Conservation (phyloP, 1,140 invertebrate genomes). For the Cyclina sinensis region DNA sequence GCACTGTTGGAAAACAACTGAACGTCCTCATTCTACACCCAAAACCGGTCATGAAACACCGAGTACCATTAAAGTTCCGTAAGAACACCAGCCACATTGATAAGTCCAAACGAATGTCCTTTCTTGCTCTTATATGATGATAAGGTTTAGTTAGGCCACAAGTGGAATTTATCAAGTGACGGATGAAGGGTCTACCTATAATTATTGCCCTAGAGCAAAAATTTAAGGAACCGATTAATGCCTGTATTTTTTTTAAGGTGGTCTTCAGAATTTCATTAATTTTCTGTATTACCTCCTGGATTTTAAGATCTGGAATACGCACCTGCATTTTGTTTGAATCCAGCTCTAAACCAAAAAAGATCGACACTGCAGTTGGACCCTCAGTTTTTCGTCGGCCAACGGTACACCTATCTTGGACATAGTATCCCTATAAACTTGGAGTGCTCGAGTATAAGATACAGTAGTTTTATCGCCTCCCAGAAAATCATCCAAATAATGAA, state of each 20-base stretch:
- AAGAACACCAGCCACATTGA: no score
- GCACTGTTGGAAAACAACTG: no score
- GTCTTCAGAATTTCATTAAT: not conserved
- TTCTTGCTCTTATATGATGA: no score
- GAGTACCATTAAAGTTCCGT: no score
- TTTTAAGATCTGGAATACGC: not conserved
- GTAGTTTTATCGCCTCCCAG: slow-evolving; percentile 29
- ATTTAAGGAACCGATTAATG: slow-evolving; percentile 69
- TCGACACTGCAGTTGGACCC: not conserved
- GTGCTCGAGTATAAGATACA: not conserved
- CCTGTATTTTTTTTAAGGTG: slow-evolving; percentile 68
- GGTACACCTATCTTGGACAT: not conserved
- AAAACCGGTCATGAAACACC: no score
- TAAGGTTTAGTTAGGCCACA: no score
- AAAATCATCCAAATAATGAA: slow-evolving; percentile 55
- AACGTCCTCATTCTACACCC: no score
- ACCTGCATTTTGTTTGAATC: slow-evolving; percentile 16
- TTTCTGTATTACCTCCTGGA: not conserved
- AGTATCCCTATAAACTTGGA: not conserved
- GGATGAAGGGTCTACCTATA: no score
- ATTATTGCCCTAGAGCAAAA: no score
- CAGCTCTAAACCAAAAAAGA: slow-evolving; percentile 15
- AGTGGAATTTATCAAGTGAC: no score
- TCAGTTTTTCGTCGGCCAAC: not conserved
- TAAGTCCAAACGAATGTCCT: no score